These are phyloP conservation scores for Trisateles emortualis DNA, from an alignment of 2,888 invertebrate genomes.

Conservation along the genomic window DNA sequence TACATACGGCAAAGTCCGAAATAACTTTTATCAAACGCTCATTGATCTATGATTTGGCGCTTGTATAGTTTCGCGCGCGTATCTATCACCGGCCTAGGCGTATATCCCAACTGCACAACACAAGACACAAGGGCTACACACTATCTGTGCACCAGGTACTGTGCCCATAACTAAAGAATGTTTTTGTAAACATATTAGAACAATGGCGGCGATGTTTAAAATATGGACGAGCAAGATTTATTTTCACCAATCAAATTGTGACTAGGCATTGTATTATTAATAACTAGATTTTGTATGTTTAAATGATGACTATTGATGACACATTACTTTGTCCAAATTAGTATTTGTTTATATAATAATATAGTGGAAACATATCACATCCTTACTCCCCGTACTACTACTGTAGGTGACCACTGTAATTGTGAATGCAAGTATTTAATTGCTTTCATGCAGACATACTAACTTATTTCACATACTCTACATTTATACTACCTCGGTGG, in stretches of 20 bases:
- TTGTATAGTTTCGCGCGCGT: too few species aligned
- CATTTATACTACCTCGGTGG: too few species aligned
- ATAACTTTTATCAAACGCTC: too few species aligned
- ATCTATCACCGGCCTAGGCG: too few species aligned
- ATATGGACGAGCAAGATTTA: slow-evolving; percentile 46
- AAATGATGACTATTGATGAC: neutral
- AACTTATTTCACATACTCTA: too few species aligned
- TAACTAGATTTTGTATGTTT: neutral
- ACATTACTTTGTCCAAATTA: neutral
- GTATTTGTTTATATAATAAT: neutral
- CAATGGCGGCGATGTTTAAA: slow-evolving; percentile 57
- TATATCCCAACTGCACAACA: neutral
- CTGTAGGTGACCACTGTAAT: too few species aligned
- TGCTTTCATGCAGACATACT: too few species aligned
- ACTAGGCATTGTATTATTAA: slow-evolving; percentile 24
- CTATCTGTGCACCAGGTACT: neutral
- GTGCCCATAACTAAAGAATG: slow-evolving; percentile 18
- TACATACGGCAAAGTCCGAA: too few species aligned
- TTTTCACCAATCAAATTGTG: slow-evolving; percentile 50
- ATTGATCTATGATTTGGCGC: too few species aligned
- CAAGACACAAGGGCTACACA: slow-evolving; percentile 16
- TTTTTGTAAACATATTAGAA: slow-evolving; percentile 56
- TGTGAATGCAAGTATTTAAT: too few species aligned
- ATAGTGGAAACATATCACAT: neutral
- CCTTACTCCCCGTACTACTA: neutral